Conservation (phyloP, 2,888 invertebrate genomes). For the Strigamia maritima region DNA sequence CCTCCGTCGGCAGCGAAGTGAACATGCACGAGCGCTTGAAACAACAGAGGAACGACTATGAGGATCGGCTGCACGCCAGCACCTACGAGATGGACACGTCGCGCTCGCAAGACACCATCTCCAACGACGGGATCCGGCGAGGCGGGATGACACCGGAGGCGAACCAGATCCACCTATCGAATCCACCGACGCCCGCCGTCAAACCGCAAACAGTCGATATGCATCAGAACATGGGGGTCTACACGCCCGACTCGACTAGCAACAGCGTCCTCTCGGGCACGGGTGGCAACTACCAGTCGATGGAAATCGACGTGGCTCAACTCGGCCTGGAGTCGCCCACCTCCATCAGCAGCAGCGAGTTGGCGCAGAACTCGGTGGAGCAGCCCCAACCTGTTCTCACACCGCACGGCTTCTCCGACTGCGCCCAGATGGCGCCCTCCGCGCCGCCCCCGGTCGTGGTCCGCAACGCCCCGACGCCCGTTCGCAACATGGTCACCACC, state of each 20-base stretch:
- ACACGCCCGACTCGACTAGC: slow-evolving; percentile 78
- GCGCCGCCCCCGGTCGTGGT: slow-evolving; percentile 41
- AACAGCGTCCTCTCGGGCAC: slow-evolving; percentile 62
- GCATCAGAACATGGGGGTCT: slow-evolving; percentile 77
- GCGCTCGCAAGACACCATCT: background rate
- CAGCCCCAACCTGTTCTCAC: slow-evolving; percentile 50
- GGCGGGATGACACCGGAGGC: slow-evolving; percentile 38
- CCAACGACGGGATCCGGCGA: slow-evolving; percentile 36
- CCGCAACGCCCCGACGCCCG: slow-evolving; percentile 8
- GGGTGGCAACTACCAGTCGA: slow-evolving; percentile 58
- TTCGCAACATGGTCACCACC: background rate
- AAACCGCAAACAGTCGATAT: slow-evolving; percentile 38
- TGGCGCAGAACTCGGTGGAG: slow-evolving; percentile 70
- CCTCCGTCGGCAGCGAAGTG: background rate
- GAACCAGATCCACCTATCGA: background rate
- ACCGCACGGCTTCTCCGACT: slow-evolving; percentile 52
- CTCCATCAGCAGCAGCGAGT: slow-evolving; percentile 75
- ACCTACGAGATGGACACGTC: slow-evolving; percentile 40
- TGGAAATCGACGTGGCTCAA: slow-evolving; percentile 79
- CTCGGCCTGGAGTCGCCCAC: slow-evolving; percentile 83
- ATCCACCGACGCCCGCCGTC: slow-evolving; percentile 1
- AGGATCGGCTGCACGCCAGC: slow-evolving; percentile 39
- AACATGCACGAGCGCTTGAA: slow-evolving; percentile 35
- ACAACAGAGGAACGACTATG: slow-evolving; percentile 37
- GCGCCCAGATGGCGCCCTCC: slow-evolving; percentile 48